Evolutionary conservation across 2,888 invertebrate genomes (phyloP).

Genomic region (Onthophagus sagittarius): DNA sequence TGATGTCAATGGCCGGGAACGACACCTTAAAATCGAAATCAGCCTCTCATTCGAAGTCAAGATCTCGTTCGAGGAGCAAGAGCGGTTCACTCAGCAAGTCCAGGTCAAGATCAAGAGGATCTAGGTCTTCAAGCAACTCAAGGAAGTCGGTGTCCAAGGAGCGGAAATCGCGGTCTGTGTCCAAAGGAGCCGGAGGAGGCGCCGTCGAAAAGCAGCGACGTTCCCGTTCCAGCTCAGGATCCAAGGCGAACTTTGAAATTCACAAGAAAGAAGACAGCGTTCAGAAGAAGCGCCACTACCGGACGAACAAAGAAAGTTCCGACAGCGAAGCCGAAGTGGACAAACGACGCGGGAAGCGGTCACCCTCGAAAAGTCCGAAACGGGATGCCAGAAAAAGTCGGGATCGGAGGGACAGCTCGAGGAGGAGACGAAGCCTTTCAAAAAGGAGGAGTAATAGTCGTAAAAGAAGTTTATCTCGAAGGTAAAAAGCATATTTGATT

Average conservation of each 20-base stretch:
- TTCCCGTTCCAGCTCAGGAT: slow-evolving; percentile 34
- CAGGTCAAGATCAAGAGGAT: slow-evolving; percentile 34
- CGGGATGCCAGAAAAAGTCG: slow-evolving; percentile 39
- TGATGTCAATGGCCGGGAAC: slow-evolving; percentile 59
- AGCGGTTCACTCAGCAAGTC: slow-evolving; percentile 37
- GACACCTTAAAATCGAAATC: slow-evolving; percentile 39
- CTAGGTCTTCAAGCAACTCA: slow-evolving; percentile 36
- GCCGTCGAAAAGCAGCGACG: slow-evolving; percentile 14
- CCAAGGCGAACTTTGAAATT: slow-evolving; percentile 61
- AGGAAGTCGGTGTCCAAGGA: slow-evolving; percentile 28
- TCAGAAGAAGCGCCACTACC: slow-evolving; percentile 85
- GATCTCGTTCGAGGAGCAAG: slow-evolving; percentile 40
- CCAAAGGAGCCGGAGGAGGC: slow-evolving; percentile 29
- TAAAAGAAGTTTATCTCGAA: slow-evolving; percentile 44
- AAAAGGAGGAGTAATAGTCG: slow-evolving; percentile 40
- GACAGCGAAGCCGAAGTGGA: slow-evolving; percentile 56
- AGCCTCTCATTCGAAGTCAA: slow-evolving; percentile 40
- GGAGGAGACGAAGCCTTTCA: slow-evolving; percentile 47
- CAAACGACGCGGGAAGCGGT: slow-evolving; percentile 38
- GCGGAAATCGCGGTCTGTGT: slow-evolving; percentile 31
- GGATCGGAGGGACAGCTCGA: slow-evolving; percentile 47
- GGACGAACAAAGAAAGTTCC: slow-evolving; percentile 80
- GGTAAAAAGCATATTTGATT: slow-evolving; percentile 31
- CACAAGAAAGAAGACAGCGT: slow-evolving; percentile 75
- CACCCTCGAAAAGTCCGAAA: slow-evolving; percentile 38